Base-by-base conservation (phyloP, 2,888 invertebrate species). In the Ryuthela nishihirai region DNA sequence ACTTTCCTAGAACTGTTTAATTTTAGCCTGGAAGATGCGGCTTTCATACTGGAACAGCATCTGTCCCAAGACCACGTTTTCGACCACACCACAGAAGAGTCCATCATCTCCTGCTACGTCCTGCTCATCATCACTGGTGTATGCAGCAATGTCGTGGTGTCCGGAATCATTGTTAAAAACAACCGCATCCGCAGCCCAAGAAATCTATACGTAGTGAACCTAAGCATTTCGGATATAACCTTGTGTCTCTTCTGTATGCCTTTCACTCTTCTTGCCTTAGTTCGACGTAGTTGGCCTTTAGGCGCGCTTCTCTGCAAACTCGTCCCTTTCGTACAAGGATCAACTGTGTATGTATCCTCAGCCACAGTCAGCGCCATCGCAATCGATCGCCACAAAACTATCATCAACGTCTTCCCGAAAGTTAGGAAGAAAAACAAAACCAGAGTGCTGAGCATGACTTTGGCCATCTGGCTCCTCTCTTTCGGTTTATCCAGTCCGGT, bases 161-260 rank as follows among this genome's bases (percentile, higher is more conserved):
- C 72, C 41, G 70, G 71, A 48, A 73, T 74, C 54, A 73, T 75
- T 12, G 70, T 55, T 4, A 49, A 21, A 12, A 60, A 60, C 10
- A 43, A 39, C 9, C 41, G 25, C 9, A 21, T 64, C 17, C 36
- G 44, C 17, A 62, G 43, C n/a, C 34, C 25, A 1, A 32, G 55
- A 3, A 78, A 82, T 68, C 76, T 81, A 15, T 79, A 80, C 70
- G 79, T 82, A 64, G 76, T 80, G 46, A 82, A 81, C 70, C 71
- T 82, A 59, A 80, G 80, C 26, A 73, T 80, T 15, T 80, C 81
- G 0, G 81, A 82, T 68, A 71, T 80, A 62, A 77, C 78, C 0
- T 72, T 82, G 40, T 82, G 81, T 69, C 67, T 79, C 23, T 77
- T 82, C 52, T 81, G 81, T 35, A 81, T 81, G 71, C 82, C 82